A percentile compares a stretch with the other conserved stretches of the same genome.
phyloP scores from a whole-genome alignment of 2,888 invertebrate genomes.

The Clivina fossor region DNA sequence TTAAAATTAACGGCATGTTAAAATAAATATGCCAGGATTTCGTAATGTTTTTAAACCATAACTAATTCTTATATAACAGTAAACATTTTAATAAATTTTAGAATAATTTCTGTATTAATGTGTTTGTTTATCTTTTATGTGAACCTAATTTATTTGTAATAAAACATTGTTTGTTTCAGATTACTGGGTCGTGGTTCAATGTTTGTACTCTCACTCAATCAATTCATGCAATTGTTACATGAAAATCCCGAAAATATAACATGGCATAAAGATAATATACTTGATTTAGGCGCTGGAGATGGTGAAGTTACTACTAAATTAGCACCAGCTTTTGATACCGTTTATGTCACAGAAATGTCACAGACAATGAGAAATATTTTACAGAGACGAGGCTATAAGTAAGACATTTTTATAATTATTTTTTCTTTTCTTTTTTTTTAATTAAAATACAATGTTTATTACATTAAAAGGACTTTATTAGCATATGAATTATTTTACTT shows the following conservation, averaged over 20 bases:
- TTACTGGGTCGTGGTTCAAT: constrained; percentile 90
- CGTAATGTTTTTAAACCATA: no score
- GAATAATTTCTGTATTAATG: not conserved
- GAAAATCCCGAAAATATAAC: constrained; percentile 46
- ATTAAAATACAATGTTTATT: no score
- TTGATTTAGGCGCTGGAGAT: constrained; percentile 96
- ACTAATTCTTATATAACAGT: no score
- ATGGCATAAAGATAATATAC: constrained; percentile 57
- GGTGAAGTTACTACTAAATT: constrained; percentile 87
- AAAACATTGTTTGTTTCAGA: constrained; percentile 53
- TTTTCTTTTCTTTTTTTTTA: no score
- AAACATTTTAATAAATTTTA: not conserved
- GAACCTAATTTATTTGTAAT: not conserved
- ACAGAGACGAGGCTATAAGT: constrained; percentile 75
- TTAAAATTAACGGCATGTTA: no score
- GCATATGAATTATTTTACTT: not conserved
- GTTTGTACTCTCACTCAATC: constrained; percentile 89
- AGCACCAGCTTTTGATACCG: constrained; percentile 68
- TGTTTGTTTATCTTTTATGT: not conserved
- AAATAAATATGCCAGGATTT: no score
- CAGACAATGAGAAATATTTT: constrained; percentile 83
- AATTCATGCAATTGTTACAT: constrained; percentile 69
- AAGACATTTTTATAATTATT: constrained; percentile 54
- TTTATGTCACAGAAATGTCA: constrained; percentile 91
- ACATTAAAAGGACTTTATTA: no score